phyloP scores from a whole-genome alignment of 2,888 invertebrate genomes.

The Yponomeuta plumbellus region DNA sequence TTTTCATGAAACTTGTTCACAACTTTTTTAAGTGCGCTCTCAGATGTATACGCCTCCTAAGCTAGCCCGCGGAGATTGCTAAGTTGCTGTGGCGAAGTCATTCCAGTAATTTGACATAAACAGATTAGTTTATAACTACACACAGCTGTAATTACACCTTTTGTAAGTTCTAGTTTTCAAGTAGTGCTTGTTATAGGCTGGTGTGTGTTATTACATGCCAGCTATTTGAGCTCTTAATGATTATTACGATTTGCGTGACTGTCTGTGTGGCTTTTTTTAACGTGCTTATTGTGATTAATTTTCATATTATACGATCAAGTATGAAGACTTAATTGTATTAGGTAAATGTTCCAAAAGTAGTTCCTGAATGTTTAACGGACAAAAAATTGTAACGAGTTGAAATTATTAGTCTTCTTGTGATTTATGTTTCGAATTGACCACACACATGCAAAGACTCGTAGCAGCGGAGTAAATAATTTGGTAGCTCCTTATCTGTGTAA shows the following conservation, averaged over 20 bases:
- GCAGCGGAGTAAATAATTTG: too few relatives aligned
- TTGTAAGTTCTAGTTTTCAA: slow-evolving; percentile 13
- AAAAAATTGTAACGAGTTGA: neutral
- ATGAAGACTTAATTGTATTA: neutral
- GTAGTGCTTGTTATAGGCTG: slow-evolving; percentile 10
- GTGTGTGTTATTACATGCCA: slow-evolving; percentile 10
- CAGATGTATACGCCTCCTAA: neutral
- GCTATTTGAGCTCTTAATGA: slow-evolving; percentile 8
- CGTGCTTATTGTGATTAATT: neutral
- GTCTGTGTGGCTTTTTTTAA: neutral
- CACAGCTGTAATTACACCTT: slow-evolving; percentile 16
- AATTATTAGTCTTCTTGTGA: neutral
- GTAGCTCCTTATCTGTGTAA: neutral
- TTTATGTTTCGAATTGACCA: neutral
- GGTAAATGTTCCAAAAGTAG: neutral
- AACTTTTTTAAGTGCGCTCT: neutral
- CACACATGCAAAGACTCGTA: neutral
- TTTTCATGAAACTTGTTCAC: too few relatives aligned
- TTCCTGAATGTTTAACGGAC: neutral
- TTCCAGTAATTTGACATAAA: slow-evolving; percentile 19
- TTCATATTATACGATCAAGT: neutral
- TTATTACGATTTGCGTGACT: slow-evolving; percentile 10
- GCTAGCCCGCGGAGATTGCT: neutral
- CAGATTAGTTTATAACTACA: slow-evolving; percentile 15
- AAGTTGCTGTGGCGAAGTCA: slow-evolving; percentile 5